Evolutionary conservation across 1,140 invertebrate genomes (phyloP).

Genomic region (Saccostrea cuccullata): DNA sequence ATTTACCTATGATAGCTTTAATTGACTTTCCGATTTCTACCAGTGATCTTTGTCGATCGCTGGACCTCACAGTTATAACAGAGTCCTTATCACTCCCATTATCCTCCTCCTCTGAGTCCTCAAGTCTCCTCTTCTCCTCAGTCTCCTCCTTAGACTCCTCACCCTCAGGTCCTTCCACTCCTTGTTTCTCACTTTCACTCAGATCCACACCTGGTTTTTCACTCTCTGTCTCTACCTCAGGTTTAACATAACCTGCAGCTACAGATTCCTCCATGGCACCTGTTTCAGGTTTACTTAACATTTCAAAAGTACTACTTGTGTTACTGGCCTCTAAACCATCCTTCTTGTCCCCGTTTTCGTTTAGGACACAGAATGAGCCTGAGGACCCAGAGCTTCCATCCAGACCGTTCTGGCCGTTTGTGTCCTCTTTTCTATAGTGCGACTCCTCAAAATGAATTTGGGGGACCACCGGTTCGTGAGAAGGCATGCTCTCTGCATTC

Average conservation of each 20-base stretch:
- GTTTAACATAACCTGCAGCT: conserved; percentile 15
- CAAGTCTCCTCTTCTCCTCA: conserved; percentile 20
- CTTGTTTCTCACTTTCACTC: not conserved
- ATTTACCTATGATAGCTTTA: conserved; percentile 70
- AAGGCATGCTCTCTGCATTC: conserved; percentile 12
- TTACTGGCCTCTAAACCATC: conserved; percentile 40
- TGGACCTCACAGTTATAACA: conserved; percentile 69
- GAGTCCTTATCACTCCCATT: conserved; percentile 64
- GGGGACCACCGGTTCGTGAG: conserved; percentile 34
- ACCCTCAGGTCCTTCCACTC: conserved; percentile 9
- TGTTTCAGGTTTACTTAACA: conserved; percentile 5
- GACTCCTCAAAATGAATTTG: conserved; percentile 63
- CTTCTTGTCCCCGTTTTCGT: conserved; percentile 59
- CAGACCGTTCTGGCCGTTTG: conserved; percentile 49
- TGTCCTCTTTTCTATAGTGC: conserved; percentile 57
- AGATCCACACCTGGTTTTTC: conserved; percentile 49
- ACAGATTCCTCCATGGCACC: conserved; percentile 35
- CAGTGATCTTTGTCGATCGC: conserved; percentile 64
- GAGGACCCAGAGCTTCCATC: conserved; percentile 69
- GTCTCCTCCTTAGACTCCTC: conserved; percentile 33
- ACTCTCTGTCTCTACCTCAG: not conserved
- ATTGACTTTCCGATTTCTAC: conserved; percentile 69
- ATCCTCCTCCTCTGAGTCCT: conserved; percentile 46
- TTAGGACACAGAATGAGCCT: conserved; percentile 68
- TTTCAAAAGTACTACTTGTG: conserved; percentile 45